Evolutionary conservation across 2,888 invertebrate genomes (phyloP), one percentile per base, ranked within the genome.

Genomic region (Stenodera caucasica): DNA sequence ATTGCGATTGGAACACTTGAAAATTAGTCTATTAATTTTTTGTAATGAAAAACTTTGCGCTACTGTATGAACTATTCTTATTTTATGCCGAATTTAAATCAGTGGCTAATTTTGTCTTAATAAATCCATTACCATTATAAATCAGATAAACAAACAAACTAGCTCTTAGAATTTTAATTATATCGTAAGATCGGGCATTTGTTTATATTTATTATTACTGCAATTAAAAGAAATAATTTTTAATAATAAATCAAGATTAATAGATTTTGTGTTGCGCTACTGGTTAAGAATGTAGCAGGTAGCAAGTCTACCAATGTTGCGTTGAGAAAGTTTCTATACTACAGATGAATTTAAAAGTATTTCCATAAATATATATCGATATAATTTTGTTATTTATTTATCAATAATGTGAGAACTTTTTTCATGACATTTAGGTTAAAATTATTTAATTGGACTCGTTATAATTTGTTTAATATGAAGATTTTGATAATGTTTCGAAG

Each of bases 401-500:
- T 30, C 8, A 6, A 55, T 5, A 26, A 26, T 26, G 26, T 26
- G 5, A 32, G 15, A 50, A 33, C 40, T 23, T 14, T 32, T 23
- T 12, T 40, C 9, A n/a, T 11, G n/a, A 54, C 11, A 29, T 29
- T 55, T 29, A 23, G 7, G 49, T 49, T 29, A 56, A 49, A 33
- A 15, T 60, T 51, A 29, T 50, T 1, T 49, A 33, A 53, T 32
- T 14, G 15, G 14, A 53, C 35, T 29, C 53, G 57, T 49, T 54
- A 15, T 37, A 45, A 15, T 50, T 33, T 23, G 53, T 52, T 56
- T 61, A 18, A 7, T 14, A 45, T 12, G 6, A 1, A 45, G 12
- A 21, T 45, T 45, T 21, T 5, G 11, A 45, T 45, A 11, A 21
- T 12, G 12, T 66, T 66, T 60, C 53, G 21, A 71, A 35, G 78